Base-by-base conservation (phyloP, 2,888 invertebrate species). In the Rhagonycha lutea region DNA sequence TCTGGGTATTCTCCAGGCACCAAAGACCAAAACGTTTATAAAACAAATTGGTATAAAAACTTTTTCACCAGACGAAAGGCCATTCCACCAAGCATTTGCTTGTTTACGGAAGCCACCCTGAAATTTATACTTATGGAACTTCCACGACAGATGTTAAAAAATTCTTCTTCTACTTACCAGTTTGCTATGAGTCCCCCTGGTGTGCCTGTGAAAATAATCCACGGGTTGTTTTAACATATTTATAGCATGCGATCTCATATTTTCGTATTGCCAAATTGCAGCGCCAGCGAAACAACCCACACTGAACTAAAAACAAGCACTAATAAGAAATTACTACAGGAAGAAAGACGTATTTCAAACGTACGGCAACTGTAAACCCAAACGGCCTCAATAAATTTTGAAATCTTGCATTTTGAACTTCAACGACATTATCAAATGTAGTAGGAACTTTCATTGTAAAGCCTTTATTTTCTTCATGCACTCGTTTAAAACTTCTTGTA, bases 211-310 rank as follows among this genome's bases (percentile, higher is more conserved):
- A 9, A 73, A 28, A 71, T 14, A 76, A 24, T 69, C 72, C 29
- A 61, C 68, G 1, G 91, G 90, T 84, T 87, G 89, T 82, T 88
- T 89, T 67, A 92, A 85, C 85, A 91, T 88, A 28, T 85, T 86
- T 67, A 88, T 83, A n/a, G 91, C 91, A 86, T 92, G 91, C n/a
- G 88, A 81, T 72, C 91, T 87, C 83, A 88, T 87, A 75, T 84
- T 91, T 88, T 98, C 98, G 89, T 98, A 97, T 87, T 97, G 95
- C 94, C 95, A 95, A 80, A 98, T 93, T 14, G 95, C 91, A 81
- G 95, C 94, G 14, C 93, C 94, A 26, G 91, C 89, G 84, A 96
- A 91, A 84, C 94, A 93, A 14, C 91, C 90, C 67, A 93, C 83
- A 81, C 84, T 85, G 84, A 88, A 88, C 87, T 87, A 82, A 81